Conservation (phyloP, 2,113 vertebrate genomes). For the Apodemus speciosus region DNA sequence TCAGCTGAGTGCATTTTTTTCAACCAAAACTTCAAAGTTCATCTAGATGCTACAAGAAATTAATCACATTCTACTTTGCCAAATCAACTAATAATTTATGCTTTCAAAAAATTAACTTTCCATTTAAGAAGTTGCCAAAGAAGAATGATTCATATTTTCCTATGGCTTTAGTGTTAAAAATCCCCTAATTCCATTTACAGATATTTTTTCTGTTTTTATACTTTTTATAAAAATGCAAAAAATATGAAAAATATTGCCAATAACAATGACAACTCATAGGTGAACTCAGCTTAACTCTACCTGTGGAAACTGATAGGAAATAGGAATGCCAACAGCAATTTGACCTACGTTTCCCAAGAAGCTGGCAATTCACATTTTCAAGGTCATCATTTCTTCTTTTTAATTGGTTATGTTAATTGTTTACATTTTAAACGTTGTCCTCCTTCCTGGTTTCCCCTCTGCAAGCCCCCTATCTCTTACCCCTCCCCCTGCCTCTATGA, state of each 20-base stretch:
- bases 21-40: constrained; percentile 27
- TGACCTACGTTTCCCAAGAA: constrained; percentile 20
- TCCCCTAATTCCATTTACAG: not conserved
- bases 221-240: constrained; percentile 54
- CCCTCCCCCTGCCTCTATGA: no score
- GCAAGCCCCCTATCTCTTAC: no score
- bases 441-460: no score
- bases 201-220: constrained; percentile 23
- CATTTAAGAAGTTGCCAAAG: not conserved
- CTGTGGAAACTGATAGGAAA: constrained; percentile 43
- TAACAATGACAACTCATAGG: not conserved
- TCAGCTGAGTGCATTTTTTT: constrained; percentile 14
- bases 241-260: constrained; percentile 14
- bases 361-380: constrained; percentile 6
- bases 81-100: constrained; percentile 38
- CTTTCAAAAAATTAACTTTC: constrained; percentile 37
- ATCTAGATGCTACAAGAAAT: constrained; percentile 38
- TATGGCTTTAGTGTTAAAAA: constrained; percentile 2
- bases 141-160: constrained; percentile 17
- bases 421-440: no score
- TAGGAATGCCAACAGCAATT: not conserved
- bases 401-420: no score
- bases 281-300: constrained; percentile 40
- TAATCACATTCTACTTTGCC: not conserved
- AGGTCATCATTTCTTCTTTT: not conserved